A percentile compares a stretch with the other conserved stretches of the same genome.
Conservation (phyloP, 2,888 invertebrate genomes). For the Phortica magna region DNA sequence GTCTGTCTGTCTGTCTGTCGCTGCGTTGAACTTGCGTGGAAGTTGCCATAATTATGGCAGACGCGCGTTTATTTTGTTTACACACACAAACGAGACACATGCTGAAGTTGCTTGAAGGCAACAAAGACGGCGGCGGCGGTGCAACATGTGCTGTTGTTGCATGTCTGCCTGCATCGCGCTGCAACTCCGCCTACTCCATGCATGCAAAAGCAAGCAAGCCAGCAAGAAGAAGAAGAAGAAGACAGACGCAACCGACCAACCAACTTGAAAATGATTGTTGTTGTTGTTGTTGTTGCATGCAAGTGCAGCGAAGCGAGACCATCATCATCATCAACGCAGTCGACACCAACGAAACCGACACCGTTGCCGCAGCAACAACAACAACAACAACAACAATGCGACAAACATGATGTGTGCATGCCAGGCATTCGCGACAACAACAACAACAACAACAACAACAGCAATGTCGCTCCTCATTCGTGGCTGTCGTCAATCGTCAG, state of each 20-base stretch:
- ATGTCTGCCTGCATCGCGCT: background rate
- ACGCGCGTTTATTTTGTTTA: constrained; percentile 73
- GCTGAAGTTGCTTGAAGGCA: too few species aligned
- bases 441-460: background rate
- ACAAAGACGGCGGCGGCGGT: too few species aligned
- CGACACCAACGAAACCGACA: background rate
- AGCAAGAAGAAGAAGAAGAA: background rate
- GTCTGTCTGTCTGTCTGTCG: constrained; percentile 44
- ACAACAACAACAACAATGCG: constrained; percentile 8
- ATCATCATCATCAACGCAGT: background rate
- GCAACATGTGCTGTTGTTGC: background rate
- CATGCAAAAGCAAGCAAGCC: background rate
- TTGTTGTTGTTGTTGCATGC: background rate
- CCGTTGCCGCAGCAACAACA: constrained; percentile 1
- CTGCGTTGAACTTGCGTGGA: constrained; percentile 43
- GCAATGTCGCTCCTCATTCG: constrained; percentile 15
- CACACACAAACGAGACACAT: constrained; percentile 59
- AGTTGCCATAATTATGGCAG: constrained; percentile 71
- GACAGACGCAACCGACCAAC: background rate
- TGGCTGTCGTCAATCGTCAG: constrained; percentile 21
- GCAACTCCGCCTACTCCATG: constrained; percentile 66
- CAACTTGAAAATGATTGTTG: background rate
- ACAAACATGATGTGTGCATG: constrained; percentile 32
- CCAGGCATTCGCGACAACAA: constrained; percentile 10
- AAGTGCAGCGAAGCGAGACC: constrained; percentile 19